phyloP scores from a whole-genome alignment of 2,113 vertebrate genomes.

The Nesoenas mayeri region DNA sequence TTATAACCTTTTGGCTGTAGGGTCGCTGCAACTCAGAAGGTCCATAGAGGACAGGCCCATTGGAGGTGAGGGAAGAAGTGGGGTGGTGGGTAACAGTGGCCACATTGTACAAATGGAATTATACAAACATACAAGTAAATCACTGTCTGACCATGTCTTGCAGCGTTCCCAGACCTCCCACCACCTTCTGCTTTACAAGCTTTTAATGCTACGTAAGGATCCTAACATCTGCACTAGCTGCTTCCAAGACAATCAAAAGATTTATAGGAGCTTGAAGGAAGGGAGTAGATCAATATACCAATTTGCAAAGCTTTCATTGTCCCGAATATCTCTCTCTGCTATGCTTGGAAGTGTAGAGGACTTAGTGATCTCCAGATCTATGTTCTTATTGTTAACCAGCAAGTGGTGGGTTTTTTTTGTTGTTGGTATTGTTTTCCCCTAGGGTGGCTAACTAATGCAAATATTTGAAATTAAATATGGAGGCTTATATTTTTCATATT shows the following conservation, averaged over 20 bases:
- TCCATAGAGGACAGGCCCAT: fast-evolving
- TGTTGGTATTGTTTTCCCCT: too few relatives aligned
- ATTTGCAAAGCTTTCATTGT: background rate
- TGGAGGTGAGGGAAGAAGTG: background rate
- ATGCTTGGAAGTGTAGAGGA: background rate
- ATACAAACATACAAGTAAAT: background rate
- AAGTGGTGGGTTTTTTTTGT: background rate
- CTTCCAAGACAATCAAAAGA: background rate
- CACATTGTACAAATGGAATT: background rate
- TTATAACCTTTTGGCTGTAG: background rate
- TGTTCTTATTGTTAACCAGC: background rate
- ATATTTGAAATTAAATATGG: background rate
- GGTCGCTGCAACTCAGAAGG: background rate
- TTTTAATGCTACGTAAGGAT: background rate
- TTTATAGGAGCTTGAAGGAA: background rate
- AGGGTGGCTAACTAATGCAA: background rate
- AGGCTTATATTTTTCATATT: background rate
- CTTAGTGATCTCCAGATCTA: background rate
- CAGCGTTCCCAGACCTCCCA: background rate
- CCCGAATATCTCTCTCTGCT: background rate
- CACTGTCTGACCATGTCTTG: background rate
- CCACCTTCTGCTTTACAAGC: background rate
- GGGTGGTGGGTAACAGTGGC: background rate
- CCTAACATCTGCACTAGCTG: background rate
- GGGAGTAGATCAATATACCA: background rate